A percentile compares a stretch with the other conserved stretches of the same genome.
These are phyloP conservation scores for Ellobius talpinus DNA, from an alignment of 2,113 vertebrate species.

Conservation along the genomic window DNA sequence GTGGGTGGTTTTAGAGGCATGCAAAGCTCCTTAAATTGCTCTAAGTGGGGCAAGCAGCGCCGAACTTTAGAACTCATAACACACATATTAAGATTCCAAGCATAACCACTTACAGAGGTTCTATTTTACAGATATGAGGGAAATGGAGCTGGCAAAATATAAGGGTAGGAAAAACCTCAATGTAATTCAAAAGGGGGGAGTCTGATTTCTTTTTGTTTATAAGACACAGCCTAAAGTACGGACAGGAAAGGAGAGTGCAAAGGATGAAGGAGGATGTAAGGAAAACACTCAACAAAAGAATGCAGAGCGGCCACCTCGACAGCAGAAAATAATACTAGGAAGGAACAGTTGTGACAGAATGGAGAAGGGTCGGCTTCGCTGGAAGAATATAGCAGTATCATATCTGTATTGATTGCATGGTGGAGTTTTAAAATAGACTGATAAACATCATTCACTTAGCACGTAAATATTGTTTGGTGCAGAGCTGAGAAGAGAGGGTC, in stretches of 20 bases:
- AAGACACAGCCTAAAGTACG: not conserved
- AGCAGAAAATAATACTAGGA: not conserved
- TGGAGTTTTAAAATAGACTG: not conserved
- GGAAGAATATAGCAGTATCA: not conserved
- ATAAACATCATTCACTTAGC: not conserved
- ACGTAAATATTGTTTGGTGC: not conserved
- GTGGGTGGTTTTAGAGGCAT: not conserved
- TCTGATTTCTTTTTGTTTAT: not conserved
- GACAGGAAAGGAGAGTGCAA: not conserved
- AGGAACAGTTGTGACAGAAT: not conserved
- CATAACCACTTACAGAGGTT: not conserved
- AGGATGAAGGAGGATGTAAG: not conserved
- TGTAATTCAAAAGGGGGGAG: not conserved
- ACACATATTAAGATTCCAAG: not conserved
- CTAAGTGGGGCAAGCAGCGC: not conserved
- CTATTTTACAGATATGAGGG: not conserved
- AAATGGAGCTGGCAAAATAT: not conserved
- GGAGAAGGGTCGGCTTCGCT: not conserved
- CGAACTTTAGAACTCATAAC: not conserved
- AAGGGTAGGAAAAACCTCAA: not conserved
- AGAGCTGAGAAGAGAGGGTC: not conserved
- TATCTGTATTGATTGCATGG: not conserved
- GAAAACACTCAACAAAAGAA: constrained; percentile 22
- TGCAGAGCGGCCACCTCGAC: not conserved
- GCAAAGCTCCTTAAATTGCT: not conserved